phyloP scores from a whole-genome alignment of 1,140 invertebrate genomes.

The Penaeus japonicus region DNA sequence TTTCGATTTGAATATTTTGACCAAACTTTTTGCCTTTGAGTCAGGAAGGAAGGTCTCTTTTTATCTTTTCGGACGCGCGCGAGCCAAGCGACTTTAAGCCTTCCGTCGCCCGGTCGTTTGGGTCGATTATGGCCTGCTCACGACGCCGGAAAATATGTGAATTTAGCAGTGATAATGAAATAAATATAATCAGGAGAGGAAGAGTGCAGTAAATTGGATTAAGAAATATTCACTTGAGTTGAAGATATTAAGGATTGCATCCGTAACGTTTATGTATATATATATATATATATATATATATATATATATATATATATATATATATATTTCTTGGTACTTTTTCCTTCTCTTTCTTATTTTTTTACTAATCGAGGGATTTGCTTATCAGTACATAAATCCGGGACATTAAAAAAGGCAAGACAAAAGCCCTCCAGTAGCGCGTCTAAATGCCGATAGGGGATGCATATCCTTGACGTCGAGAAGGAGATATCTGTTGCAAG shows the following conservation, averaged over 20 bases:
- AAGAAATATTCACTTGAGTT: too few relatives aligned
- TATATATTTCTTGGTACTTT: too few relatives aligned
- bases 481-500: too few relatives aligned
- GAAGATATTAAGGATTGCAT: background rate
- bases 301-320: too few relatives aligned
- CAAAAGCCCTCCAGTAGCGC: too few relatives aligned
- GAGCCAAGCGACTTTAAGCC: background rate
- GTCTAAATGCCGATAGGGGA: too few relatives aligned
- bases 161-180: constrained; percentile 30
- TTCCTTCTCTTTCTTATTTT: too few relatives aligned
- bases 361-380: too few relatives aligned
- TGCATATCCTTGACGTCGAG: too few relatives aligned
- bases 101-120: background rate
- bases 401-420: too few relatives aligned
- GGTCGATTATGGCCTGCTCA: background rate
- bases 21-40: constrained; percentile 46
- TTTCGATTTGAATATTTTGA: constrained; percentile 48
- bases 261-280: background rate
- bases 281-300: constrained; percentile 8
- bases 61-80: background rate
- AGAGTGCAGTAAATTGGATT: background rate
- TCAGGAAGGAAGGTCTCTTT: constrained; percentile 32
- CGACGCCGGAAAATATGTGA: background rate
- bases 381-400: too few relatives aligned
- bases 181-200: constrained; percentile 1